Percentiles rank a stretch among this genome's conserved stretches.
phyloP scores from a whole-genome alignment of 2,113 vertebrate species.

The Hyaena hyaena region DNA sequence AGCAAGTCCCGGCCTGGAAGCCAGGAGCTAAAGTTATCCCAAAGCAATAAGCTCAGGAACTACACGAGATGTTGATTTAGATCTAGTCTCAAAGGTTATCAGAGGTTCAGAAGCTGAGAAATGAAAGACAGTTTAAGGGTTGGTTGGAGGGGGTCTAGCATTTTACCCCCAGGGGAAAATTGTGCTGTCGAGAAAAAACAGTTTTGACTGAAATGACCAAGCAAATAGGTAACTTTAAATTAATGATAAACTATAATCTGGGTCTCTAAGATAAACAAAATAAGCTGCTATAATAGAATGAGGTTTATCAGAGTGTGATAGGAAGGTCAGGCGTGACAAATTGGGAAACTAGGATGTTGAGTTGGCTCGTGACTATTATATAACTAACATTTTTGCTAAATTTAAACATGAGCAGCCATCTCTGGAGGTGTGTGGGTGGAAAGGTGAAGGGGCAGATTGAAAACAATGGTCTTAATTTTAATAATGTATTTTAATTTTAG shows the following conservation, averaged over 20 bases:
- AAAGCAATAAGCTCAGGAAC: constrained; percentile 65
- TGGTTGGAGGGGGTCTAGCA: background rate
- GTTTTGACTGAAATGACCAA: constrained; percentile 24
- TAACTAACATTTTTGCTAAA: constrained; percentile 64
- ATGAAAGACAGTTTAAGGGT: background rate
- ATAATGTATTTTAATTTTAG: constrained; percentile 73
- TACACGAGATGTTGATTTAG: constrained; percentile 56
- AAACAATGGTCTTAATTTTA: constrained; percentile 78
- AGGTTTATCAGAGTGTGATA: constrained; percentile 67
- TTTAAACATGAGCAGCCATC: constrained; percentile 60
- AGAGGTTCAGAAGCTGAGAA: constrained; percentile 64
- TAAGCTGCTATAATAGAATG: constrained; percentile 37
- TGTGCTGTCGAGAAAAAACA: constrained; percentile 1
- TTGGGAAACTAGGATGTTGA: constrained; percentile 52
- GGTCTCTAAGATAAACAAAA: constrained; percentile 60
- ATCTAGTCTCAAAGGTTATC: constrained; percentile 75
- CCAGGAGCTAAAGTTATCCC: constrained; percentile 74
- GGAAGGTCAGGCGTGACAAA: constrained; percentile 72
- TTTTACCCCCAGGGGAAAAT: background rate
- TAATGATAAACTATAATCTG: constrained; percentile 44
- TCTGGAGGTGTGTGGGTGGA: constrained; percentile 71
- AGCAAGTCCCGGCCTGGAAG: constrained; percentile 64
- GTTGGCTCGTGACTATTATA: constrained; percentile 54
- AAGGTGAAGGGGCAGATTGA: constrained; percentile 68
- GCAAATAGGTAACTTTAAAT: constrained; percentile 51